Evolutionary conservation across 2,888 invertebrate species (phyloP), one percentile per base, ranked within the genome.

Genomic region (Torymus aiolomorphi): DNA sequence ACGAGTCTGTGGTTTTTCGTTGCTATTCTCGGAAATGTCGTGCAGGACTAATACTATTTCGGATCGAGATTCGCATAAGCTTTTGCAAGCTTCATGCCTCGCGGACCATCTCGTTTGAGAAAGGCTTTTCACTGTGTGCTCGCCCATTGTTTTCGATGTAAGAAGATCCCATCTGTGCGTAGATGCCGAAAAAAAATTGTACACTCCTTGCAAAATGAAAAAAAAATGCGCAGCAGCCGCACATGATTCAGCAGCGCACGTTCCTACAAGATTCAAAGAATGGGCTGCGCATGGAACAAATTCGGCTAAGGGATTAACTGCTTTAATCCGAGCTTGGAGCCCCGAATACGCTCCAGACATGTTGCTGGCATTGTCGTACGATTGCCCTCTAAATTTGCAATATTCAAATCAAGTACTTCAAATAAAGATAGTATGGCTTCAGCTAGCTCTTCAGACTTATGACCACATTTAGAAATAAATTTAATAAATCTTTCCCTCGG

Each of bases 331-430:
- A n/a, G n/a, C n/a, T n/a, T n/a, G n/a, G n/a, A n/a, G n/a, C n/a
- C n/a, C n/a, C 12, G 59, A 59, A 18, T 59, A 52, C 12, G 52
- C 52, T 52, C 52, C 52, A 59, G 59, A 18, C 59, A 59, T 59
- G 18, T 59, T 59, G 18, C 59, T 20, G 18, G 59, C 59, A 12
- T 59, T 59, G 11, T 59, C 59, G 12, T 59, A 59, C 16, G 59
- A 20, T 18, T 59, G 20, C 59, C 59, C 59, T 59, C 59, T 59
- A 59, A 59, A 59, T 59, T 59, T 18, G 16, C 18, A 18, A 59
- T 18, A 59, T 59, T 10, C 18, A 59, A 59, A 59, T 59, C 20
- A 10, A 11, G 18, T 59, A 16, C 59, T 10, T 59, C 18, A 18
- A 59, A 20, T 59, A 59, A 12, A 18, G 59, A 2, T 18, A 59